Base-by-base conservation (phyloP, 2,888 invertebrate genomes). In the Rambutsinella grinnellia region DNA sequence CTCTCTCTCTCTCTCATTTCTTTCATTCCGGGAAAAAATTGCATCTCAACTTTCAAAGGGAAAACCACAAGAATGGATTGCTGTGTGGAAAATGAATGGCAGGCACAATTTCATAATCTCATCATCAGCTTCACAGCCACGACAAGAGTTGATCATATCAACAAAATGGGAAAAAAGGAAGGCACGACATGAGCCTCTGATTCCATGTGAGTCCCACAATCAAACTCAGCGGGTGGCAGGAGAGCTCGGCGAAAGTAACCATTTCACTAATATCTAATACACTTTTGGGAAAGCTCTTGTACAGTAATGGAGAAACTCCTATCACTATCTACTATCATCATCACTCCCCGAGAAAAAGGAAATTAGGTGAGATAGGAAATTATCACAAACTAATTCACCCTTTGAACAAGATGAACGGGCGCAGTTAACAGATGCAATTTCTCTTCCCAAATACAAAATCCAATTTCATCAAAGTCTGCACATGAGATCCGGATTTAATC, bases 301-400 rank as follows among this genome's bases (percentile, higher is more conserved):
- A 49, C n/a, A 19, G 3, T 17, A 51, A 15, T 46, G 17, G 46
- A 2, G 8, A 15, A n/a, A n/a, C 17, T 17, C 17, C 17, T 3
- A 51, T 3, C 51, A n/a, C 17, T 19, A 3, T 19, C 51, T 19
- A 15, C 8, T 19, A 2, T 19, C 21, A 21, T 19, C 51, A 19
- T 51, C 21, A 19, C 51, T 51, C 21, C 21, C 51, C 19, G 21
- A 51, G 10, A 6, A 44, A 13, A 5, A 65, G 65, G 68, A 68
- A 54, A 57, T 51, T 57, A 68, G 68, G 68, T 68, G 68, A 68
- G 51, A 49, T 56, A 56, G 49, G 51, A 68, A 68, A 68, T 68
- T 68, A 68, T 46, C 58, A 19, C 2, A 19, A 57, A 8, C 27
- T 57, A 36, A 36, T 36, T 36, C 36, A 36, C 13, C 13, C 36